Base-by-base conservation (phyloP, 2,888 invertebrate species). In the Alcis repandata region DNA sequence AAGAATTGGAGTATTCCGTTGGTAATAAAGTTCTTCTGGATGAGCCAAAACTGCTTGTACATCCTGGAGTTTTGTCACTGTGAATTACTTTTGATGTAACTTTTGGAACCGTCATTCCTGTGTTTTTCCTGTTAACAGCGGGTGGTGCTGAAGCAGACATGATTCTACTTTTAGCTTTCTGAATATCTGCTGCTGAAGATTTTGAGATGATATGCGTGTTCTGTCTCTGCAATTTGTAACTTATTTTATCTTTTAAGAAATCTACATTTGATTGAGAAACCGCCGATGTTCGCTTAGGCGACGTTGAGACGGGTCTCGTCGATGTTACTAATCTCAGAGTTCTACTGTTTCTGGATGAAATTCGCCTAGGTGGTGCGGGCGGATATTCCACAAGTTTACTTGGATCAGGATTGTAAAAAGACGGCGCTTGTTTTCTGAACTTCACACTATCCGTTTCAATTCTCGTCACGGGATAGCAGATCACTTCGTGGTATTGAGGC, bases 291-390 rank as follows among this genome's bases (percentile, higher is more conserved):
- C 87, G 78, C 73, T 86, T 86, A 38, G 89, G 83, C 8, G 89
- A 85, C 57, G 80, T 78, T 20, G 91, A 88, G 10, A 90, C 82
- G 52, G 94, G 91, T 80, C 93, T 90, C 9, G 84, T 84, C 1
- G 92, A 94, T 0, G 95, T 94, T 46, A 96, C 95, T 51, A 96
- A 84, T 79, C 95, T 94, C 10, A 97, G 88, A 2, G 96, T 96
- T 62, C 95, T 94, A 77, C 95, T 97, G 74, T 95, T 95, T 76
- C 95, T 95, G 0, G 97, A 97, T 0, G 97, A 97, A 71, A 95
- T 94, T 74, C 97, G 94, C 82, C 95, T 94, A 0, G 97, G 97
- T 13, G 97, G 96, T 1, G 96, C 96, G 0, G 97, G 96, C 15
- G 96, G 95, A 76, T 90, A 81, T 20, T 83, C 87, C 43, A 79